Conservation (phyloP, 2,113 vertebrate genomes). For the Polypterus bichir region DNA sequence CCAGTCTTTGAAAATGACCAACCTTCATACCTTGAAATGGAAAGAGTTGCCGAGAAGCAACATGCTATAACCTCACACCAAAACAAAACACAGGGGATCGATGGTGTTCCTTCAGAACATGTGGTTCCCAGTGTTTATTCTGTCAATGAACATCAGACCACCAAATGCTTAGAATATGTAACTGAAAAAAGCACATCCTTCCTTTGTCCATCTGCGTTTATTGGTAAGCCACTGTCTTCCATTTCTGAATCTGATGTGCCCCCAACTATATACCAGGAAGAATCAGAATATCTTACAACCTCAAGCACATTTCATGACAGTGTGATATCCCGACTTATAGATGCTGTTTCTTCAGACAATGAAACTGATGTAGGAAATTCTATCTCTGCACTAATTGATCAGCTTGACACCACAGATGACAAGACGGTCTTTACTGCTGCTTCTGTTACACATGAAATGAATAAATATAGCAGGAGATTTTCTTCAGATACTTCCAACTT, state of each 20-base stretch:
- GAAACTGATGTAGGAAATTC: slow-evolving; percentile 59
- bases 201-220: too few species aligned
- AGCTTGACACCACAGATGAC: slow-evolving; percentile 53
- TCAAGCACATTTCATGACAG: slow-evolving; percentile 54
- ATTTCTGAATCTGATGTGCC: slow-evolving; percentile 30
- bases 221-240: slow-evolving; percentile 15
- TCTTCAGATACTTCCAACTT: not conserved
- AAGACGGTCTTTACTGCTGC: slow-evolving; percentile 24
- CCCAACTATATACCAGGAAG: slow-evolving; percentile 5
- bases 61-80: slow-evolving; percentile 30
- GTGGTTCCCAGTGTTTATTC: too few species aligned
- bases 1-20: slow-evolving; percentile 25
- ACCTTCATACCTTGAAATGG: slow-evolving; percentile 40
- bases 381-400: slow-evolving; percentile 72
- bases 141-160: too few species aligned
- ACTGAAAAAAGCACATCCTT: too few species aligned
- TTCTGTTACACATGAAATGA: slow-evolving; percentile 19
- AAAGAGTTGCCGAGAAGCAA: slow-evolving; percentile 20
- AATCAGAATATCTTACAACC: slow-evolving; percentile 34
- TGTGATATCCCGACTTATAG: slow-evolving; percentile 77
- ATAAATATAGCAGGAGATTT: slow-evolving; percentile 14
- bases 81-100: slow-evolving; percentile 23
- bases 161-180: too few species aligned
- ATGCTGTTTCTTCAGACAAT: slow-evolving; percentile 60
- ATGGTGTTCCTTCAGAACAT: too few species aligned